Percentiles rank a stretch among this genome's conserved stretches.
These are phyloP conservation scores for Betta splendens DNA, from an alignment of 2,797 vertebrate genomes.

Conservation along the genomic window DNA sequence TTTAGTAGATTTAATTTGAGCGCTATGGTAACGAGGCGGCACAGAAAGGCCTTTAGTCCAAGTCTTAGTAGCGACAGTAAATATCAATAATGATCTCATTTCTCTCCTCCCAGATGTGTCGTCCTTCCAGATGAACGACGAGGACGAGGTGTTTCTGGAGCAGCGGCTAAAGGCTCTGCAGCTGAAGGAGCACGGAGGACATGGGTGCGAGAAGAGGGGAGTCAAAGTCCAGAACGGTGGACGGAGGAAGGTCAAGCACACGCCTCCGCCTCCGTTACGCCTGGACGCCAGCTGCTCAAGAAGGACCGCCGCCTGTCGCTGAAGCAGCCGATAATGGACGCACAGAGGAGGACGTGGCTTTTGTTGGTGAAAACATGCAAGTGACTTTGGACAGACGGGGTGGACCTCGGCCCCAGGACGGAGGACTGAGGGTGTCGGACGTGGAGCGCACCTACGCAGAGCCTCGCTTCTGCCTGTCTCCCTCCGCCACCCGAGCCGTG, in stretches of 20 bases:
- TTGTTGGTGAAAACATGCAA: slow-evolving; percentile 18
- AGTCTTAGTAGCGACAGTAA: too few relatives aligned
- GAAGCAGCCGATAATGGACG: slow-evolving; percentile 71
- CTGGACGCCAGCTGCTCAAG: slow-evolving; percentile 87
- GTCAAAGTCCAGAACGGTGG: slow-evolving; percentile 53
- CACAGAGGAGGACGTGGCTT: slow-evolving; percentile 65
- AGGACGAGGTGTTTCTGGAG: slow-evolving; percentile 68
- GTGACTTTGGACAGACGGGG: slow-evolving; percentile 59
- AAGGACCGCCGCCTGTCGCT: slow-evolving; percentile 80
- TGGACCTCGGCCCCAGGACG: slow-evolving; percentile 46
- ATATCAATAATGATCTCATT: too few relatives aligned
- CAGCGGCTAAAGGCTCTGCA: slow-evolving; percentile 59
- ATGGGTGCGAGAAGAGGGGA: slow-evolving; percentile 43
- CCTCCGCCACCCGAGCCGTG: slow-evolving; percentile 70
- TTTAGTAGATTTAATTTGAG: neutral
- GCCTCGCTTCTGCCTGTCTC: slow-evolving; percentile 69
- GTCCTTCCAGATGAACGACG: slow-evolving; percentile 88
- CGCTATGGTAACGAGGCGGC: too few relatives aligned
- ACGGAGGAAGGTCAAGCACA: slow-evolving; percentile 66
- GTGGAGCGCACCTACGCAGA: slow-evolving; percentile 45
- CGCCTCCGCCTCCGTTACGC: slow-evolving; percentile 78
- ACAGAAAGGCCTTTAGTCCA: too few relatives aligned
- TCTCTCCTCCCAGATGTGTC: slow-evolving; percentile 82
- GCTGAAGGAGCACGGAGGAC: slow-evolving; percentile 56
- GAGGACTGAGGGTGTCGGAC: slow-evolving; percentile 56